phyloP scores from a whole-genome alignment of 2,113 vertebrate genomes.

The Myotis lucifugus region DNA sequence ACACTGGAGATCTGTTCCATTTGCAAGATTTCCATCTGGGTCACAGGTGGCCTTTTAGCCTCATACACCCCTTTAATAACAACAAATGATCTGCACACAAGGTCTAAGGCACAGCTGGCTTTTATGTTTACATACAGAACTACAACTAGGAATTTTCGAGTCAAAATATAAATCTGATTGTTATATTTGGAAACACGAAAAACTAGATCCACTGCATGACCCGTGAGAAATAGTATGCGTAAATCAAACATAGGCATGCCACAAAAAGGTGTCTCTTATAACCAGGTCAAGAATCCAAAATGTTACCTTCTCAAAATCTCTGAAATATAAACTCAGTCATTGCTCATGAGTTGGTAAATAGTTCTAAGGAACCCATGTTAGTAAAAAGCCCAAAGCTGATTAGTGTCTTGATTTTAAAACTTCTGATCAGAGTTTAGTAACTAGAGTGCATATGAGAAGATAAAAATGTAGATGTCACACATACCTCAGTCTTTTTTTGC shows the following conservation, averaged over 20 bases:
- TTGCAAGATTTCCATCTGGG: not conserved
- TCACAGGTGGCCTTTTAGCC: conserved; percentile 7
- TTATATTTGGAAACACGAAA: conserved; percentile 11
- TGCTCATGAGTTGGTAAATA: conserved; percentile 17
- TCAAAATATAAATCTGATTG: conserved; percentile 13
- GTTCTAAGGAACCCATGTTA: not conserved
- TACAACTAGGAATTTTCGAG: not conserved
- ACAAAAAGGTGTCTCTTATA: not conserved
- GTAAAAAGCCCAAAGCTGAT: not conserved
- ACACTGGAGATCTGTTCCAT: not conserved
- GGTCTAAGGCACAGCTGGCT: not conserved
- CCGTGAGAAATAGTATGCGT: not conserved
- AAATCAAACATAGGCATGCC: not conserved
- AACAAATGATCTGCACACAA: not conserved
- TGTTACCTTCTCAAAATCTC: not conserved
- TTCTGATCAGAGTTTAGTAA: not conserved
- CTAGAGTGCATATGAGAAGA: not conserved
- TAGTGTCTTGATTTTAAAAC: conserved; percentile 36
- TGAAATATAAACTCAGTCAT: not conserved
- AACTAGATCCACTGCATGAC: not conserved
- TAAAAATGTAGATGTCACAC: not conserved
- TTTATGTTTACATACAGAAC: not conserved
- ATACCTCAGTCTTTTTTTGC: not conserved
- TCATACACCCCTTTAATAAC: not conserved
- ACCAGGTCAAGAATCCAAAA: not conserved